These are phyloP conservation scores for Athripsodes cinereus DNA, from an alignment of 2,888 invertebrate genomes.

Conservation along the genomic window DNA sequence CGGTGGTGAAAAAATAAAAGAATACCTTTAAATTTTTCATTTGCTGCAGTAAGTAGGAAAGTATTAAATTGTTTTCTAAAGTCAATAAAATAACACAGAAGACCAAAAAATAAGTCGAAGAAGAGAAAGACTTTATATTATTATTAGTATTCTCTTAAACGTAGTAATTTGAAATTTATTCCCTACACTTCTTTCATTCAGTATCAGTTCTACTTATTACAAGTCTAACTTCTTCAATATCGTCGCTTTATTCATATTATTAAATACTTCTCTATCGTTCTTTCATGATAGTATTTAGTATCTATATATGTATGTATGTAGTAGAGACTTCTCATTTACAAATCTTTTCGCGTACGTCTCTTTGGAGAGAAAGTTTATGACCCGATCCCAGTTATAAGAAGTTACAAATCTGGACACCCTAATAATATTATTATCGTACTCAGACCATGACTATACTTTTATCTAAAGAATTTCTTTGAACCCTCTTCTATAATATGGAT, in stretches of 20 bases:
- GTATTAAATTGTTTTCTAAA: neutral
- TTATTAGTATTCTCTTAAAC: neutral
- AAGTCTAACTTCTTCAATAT: no score
- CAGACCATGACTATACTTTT: no score
- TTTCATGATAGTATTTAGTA: no score
- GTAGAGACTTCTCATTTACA: slow-evolving; percentile 20
- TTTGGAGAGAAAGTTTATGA: slow-evolving; percentile 25
- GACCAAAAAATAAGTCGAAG: neutral
- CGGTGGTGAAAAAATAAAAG: no score
- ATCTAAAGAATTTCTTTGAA: no score
- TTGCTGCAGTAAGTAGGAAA: no score
- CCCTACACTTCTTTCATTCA: neutral
- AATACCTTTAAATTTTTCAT: neutral
- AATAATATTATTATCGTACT: neutral
- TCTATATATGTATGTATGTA: neutral
- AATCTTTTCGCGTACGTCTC: slow-evolving; percentile 27
- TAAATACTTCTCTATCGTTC: no score
- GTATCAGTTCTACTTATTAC: no score
- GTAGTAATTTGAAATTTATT: neutral
- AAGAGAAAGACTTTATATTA: no score
- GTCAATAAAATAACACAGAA: slow-evolving; percentile 1
- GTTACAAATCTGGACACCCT: slow-evolving; percentile 26
- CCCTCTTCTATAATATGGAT: no score
- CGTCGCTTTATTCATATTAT: no score
- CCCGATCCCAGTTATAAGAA: slow-evolving; percentile 26